Conservation (phyloP, 1,140 invertebrate species). For the Drosophila auraria region DNA sequence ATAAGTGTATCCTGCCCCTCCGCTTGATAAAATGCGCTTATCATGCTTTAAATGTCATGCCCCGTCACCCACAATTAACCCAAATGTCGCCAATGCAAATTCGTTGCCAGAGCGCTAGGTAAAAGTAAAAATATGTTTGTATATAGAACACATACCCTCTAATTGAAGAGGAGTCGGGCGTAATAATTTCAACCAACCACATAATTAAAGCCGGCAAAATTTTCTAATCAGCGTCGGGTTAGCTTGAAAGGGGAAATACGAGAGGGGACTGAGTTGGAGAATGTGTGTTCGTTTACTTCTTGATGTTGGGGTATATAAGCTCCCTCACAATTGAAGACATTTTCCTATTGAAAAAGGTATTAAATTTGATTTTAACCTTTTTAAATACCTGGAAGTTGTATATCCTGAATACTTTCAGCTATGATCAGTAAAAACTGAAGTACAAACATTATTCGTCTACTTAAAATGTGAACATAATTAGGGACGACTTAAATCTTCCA, state of each 20-base stretch:
- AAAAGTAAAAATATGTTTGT: conserved; percentile 29
- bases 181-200: conserved; percentile 32
- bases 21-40: conserved; percentile 32
- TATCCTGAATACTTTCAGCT: background rate
- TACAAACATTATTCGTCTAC: too few relatives aligned
- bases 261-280: background rate
- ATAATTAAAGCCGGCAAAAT: conserved; percentile 49
- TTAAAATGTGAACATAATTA: too few relatives aligned
- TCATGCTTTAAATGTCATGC: conserved; percentile 40
- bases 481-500: too few relatives aligned
- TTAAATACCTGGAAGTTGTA: background rate
- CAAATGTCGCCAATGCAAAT: conserved; percentile 55
- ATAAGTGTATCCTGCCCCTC: conserved; percentile 22
- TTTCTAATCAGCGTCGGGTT: conserved; percentile 29
- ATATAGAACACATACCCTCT: conserved; percentile 22
- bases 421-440: background rate
- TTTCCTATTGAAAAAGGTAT: too few relatives aligned
- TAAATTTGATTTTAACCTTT: too few relatives aligned
- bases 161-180: conserved; percentile 19
- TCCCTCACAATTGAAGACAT: too few relatives aligned
- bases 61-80: conserved; percentile 67
- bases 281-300: background rate
- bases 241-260: background rate
- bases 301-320: background rate
- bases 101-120: conserved; percentile 19